Evolutionary conservation across 2,888 invertebrate species (phyloP), one percentile per base, ranked within the genome.

Genomic region (Euzophera pinguis): DNA sequence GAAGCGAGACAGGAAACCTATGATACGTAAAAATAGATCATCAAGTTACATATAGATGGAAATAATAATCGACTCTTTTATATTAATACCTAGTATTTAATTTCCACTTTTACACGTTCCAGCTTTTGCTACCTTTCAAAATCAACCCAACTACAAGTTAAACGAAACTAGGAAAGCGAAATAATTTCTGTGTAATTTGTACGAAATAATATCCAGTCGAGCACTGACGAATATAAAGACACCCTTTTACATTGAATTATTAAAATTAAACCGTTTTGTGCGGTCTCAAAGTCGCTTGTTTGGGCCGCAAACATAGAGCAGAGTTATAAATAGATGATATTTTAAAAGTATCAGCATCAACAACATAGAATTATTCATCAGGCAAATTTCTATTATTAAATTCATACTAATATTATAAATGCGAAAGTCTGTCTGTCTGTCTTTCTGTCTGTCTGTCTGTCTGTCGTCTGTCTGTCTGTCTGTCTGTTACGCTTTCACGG

Each of bases 201-300:
- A 53, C 17, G 16, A 34, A 43, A 54, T 64, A 61, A 61, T 57
- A 65, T 66, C 66, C 61, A 60, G 54, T 45, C 53, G 59, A 64
- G 62, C 57, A 55, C 63, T 61, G 60, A 65, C 61, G 57, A 56
- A 63, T 61, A 61, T 65, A 71, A 75, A 71, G 73, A 75, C 74
- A 70, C 67, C 67, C 68, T 54, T 77, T 72, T 71, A 72, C 64
- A 69, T 64, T 74, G 69, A 81, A 81, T 82, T 81, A 86, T 82
- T 81, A 82, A 83, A 84, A 83, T 75, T 75, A 78, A 80, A 78
- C 75, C 75, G 71, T 81, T 84, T 71, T 35, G 67, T 70, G 73
- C 70, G 75, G 78, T 73, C 73, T 79, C 79, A 79, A 82, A 84
- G 80, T 84, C 73, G 66, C 65, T 65, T 74, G 81, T 77, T 71